Conservation (phyloP, 2,113 vertebrate species). For the Anoura caudifer region DNA sequence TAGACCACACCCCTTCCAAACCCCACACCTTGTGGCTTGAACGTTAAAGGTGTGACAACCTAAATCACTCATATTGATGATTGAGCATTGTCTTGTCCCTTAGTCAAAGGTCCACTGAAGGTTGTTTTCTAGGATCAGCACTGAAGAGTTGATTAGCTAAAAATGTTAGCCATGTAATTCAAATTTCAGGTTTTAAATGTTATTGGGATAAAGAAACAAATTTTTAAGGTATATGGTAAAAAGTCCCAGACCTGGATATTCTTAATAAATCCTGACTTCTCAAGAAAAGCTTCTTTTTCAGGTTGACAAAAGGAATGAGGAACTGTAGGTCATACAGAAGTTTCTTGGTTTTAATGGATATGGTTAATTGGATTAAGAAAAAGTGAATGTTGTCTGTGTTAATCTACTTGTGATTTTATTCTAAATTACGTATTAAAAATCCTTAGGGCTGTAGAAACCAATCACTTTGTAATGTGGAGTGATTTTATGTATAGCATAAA, state of each 20-base stretch:
- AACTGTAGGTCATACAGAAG: background rate
- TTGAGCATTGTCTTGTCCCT: slow-evolving; percentile 39
- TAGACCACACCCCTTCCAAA: slow-evolving; percentile 54
- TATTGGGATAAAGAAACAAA: slow-evolving; percentile 48
- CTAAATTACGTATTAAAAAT: slow-evolving; percentile 52
- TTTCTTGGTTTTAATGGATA: slow-evolving; percentile 49
- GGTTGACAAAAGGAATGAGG: slow-evolving; percentile 44
- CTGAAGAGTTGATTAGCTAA: slow-evolving; percentile 77
- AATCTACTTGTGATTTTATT: slow-evolving; percentile 13
- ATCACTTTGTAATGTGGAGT: slow-evolving; percentile 59
- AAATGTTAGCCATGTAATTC: slow-evolving; percentile 65
- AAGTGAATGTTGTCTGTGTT: slow-evolving; percentile 39
- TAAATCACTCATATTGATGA: background rate
- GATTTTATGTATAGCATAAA: slow-evolving; percentile 11
- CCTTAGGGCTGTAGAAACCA: background rate
- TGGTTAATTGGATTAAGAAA: slow-evolving; percentile 14
- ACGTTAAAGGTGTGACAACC: slow-evolving; percentile 38
- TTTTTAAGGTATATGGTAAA: slow-evolving; percentile 36
- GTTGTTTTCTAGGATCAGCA: slow-evolving; percentile 72
- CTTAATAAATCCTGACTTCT: slow-evolving; percentile 63
- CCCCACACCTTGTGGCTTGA: background rate
- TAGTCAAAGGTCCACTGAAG: slow-evolving; percentile 46
- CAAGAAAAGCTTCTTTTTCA: slow-evolving; percentile 48
- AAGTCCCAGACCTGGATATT: slow-evolving; percentile 39
- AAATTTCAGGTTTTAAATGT: slow-evolving; percentile 68